These are phyloP conservation scores for Cecidostiba fungosa DNA, from an alignment of 2,888 invertebrate genomes.

Conservation along the genomic window DNA sequence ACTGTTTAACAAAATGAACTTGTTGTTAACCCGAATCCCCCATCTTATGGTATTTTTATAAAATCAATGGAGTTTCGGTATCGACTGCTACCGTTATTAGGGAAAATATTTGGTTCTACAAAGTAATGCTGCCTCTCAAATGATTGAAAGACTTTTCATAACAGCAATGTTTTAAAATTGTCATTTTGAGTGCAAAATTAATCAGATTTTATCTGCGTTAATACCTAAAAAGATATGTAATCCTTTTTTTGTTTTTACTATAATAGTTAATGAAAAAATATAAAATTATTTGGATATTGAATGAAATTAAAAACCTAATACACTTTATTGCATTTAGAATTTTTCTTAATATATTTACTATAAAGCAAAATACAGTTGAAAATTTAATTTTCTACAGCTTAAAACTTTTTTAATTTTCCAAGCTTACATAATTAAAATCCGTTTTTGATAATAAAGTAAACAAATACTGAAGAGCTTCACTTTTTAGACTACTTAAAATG, in stretches of 20 bases:
- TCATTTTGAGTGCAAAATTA: neutral
- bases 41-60: slow-evolving; percentile 25
- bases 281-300: neutral
- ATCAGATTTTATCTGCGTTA: neutral
- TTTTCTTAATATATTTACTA: neutral
- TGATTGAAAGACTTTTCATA: neutral
- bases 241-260: neutral
- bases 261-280: neutral
- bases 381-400: neutral
- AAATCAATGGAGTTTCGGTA: slow-evolving; percentile 16
- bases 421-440: neutral
- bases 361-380: neutral
- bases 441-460: neutral
- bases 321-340: neutral
- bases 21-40: neutral
- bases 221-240: neutral
- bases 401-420: neutral
- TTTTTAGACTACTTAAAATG: neutral
- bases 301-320: neutral
- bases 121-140: neutral
- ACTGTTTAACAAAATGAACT: neutral
- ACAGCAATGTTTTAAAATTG: neutral
- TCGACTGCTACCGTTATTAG: neutral
- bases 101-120: neutral
- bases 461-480: neutral